Evolutionary conservation across 2,113 vertebrate genomes (phyloP).

Genomic region (Seriola dumerili): DNA sequence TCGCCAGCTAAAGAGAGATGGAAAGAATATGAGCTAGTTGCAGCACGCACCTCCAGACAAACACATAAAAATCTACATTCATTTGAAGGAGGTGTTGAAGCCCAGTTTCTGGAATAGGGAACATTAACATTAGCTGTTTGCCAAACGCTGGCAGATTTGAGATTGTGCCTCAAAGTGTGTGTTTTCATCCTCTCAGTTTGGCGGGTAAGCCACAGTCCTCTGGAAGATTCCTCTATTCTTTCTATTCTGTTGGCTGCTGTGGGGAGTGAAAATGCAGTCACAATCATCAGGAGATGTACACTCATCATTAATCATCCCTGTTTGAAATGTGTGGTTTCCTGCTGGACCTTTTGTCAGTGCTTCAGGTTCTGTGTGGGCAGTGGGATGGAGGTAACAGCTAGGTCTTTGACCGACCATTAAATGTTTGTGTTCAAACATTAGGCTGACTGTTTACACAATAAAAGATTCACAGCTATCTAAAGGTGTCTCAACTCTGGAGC

Average conservation of each 20-base stretch:
- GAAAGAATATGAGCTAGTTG: background rate
- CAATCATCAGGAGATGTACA: background rate
- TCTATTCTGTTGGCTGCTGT: background rate
- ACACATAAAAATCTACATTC: background rate
- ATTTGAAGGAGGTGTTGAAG: slow-evolving; percentile 8
- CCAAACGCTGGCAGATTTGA: slow-evolving; percentile 1
- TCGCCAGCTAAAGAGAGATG: slow-evolving; percentile 2
- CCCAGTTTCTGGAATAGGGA: slow-evolving; percentile 1
- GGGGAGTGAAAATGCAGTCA: background rate
- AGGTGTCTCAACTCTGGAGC: background rate
- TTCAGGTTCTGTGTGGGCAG: background rate
- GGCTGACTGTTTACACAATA: background rate
- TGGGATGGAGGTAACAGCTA: background rate
- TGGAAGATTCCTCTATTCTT: background rate
- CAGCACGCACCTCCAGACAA: background rate
- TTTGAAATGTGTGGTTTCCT: background rate
- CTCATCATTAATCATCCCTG: background rate
- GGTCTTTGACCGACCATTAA: background rate
- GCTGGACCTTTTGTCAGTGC: background rate
- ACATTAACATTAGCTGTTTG: slow-evolving; percentile 1
- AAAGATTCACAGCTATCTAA: background rate
- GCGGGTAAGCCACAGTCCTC: background rate
- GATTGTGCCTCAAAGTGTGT: slow-evolving; percentile 19
- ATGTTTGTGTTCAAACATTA: background rate
- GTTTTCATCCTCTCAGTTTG: slow-evolving; percentile 8